Evolutionary conservation across 2,113 vertebrate genomes (phyloP).

Genomic region (Columba livia): DNA sequence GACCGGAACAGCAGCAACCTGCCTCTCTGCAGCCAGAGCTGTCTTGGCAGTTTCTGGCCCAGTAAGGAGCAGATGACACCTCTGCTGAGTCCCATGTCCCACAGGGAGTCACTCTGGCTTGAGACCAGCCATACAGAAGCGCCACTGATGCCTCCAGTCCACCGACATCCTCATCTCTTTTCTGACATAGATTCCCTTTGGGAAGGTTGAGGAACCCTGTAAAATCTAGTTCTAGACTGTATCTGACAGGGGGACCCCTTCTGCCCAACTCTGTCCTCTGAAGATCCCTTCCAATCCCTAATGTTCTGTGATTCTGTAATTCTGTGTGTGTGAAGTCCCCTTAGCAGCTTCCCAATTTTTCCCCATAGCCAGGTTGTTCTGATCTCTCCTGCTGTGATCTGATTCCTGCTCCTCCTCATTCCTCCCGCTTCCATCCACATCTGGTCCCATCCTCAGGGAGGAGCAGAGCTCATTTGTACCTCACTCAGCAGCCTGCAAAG

Average conservation of each 20-base stretch:
- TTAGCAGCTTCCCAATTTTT: background rate
- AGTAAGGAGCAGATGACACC: background rate
- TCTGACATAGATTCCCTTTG: background rate
- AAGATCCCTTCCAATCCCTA: too few relatives aligned
- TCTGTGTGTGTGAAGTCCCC: background rate
- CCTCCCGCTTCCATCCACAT: rapidly evolving
- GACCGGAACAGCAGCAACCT: background rate
- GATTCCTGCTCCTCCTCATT: background rate
- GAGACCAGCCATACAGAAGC: background rate
- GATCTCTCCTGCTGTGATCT: background rate
- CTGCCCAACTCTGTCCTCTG: background rate
- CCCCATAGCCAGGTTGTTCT: background rate
- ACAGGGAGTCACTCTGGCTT: background rate
- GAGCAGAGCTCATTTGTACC: background rate
- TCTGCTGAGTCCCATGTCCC: background rate
- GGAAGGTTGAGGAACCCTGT: background rate
- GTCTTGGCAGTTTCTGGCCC: background rate
- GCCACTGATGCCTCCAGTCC: background rate
- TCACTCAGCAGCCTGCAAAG: background rate
- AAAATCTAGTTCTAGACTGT: background rate
- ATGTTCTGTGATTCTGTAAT: too few relatives aligned
- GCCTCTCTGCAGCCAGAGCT: background rate
- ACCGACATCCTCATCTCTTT: background rate
- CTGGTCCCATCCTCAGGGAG: background rate
- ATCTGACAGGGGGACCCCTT: background rate